A percentile compares a stretch with the other conserved stretches of the same genome.
Evolutionary conservation across 2,113 vertebrate genomes (phyloP).

Genomic region (Lycaon pictus): DNA sequence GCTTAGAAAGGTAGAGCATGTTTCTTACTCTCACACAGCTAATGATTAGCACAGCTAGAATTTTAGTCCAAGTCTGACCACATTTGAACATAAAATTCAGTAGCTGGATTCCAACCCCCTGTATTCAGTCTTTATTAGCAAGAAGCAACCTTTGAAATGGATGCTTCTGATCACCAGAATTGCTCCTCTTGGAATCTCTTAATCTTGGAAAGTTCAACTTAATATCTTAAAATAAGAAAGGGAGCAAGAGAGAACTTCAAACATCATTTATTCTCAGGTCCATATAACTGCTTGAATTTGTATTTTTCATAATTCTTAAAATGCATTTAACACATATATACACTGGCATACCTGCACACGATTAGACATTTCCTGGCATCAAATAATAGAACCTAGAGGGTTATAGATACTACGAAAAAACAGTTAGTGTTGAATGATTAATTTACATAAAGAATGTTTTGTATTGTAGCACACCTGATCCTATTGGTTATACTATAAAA

Average conservation of each 20-base stretch:
- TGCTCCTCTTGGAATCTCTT: constrained; percentile 26
- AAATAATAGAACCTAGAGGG: neutral
- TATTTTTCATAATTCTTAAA: constrained; percentile 56
- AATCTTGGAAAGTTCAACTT: constrained; percentile 22
- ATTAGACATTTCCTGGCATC: neutral
- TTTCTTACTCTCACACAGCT: neutral
- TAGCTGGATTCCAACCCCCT: neutral
- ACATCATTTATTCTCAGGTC: constrained; percentile 25
- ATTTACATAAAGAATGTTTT: constrained; percentile 49
- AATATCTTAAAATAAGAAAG: constrained; percentile 11
- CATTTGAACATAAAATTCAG: neutral
- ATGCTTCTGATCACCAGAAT: constrained; percentile 48
- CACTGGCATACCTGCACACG: neutral
- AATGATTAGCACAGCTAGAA: neutral
- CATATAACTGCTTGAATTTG: neutral
- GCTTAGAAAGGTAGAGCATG: neutral
- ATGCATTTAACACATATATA: neutral
- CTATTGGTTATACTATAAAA: neutral
- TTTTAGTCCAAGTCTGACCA: neutral
- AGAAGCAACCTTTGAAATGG: constrained; percentile 26
- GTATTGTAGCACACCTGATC: neutral
- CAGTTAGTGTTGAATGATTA: neutral
- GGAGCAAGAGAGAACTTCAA: constrained; percentile 27
- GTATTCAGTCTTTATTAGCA: neutral
- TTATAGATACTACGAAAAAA: neutral